Evolutionary conservation across 2,888 invertebrate genomes (phyloP), one percentile per base, ranked within the genome.

Genomic region (Dioctria linearis): DNA sequence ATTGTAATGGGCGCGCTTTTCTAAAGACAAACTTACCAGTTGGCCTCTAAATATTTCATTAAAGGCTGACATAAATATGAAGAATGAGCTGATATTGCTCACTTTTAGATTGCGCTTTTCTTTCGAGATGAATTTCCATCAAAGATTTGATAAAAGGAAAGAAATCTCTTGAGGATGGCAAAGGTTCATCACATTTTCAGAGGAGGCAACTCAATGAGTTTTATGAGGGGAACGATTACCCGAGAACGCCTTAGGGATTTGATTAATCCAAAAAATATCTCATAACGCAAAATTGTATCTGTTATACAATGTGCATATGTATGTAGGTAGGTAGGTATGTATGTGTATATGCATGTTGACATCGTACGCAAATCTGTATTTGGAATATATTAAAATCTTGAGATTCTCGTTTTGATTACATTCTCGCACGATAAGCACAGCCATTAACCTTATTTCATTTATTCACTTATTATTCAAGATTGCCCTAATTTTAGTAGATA

Each of bases 241-340:
- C 54, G 37, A 51, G 49, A 69, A 69, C 49, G 49, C 25, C 51
- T 69, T 46, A 39, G 51, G 39, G 69, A 69, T 39, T 69, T 9
- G 37, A 39, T 39, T 49, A 39, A 3, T 46, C 13, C 37, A 39
- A 37, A 37, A 37, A 69, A 69, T 51, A 46, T 25, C 51, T 51
- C 69, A 67, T 46, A 67, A 67, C 9, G 37, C 25, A 43, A 81
- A 81, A 81, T 79, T 75, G 59, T 75, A 59, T 71, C n/a, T 76
- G 51, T 11, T 65, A 40, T 51, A 40, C 51, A 39, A 25, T 25
- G 25, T 25, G 25, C 25, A 25, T 25, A 25, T 25, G 25, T 25
- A 25, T 25, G 25, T 25, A 25, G 25, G 25, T 25, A 25, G 0
- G 25, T 25, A 25, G 25, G 25, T 25, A 25, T 25, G 25, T 25